A percentile compares a stretch with the other conserved stretches of the same genome.
Evolutionary conservation across 2,888 invertebrate genomes (phyloP).

Genomic region (Petrolisthes cinctipes): DNA sequence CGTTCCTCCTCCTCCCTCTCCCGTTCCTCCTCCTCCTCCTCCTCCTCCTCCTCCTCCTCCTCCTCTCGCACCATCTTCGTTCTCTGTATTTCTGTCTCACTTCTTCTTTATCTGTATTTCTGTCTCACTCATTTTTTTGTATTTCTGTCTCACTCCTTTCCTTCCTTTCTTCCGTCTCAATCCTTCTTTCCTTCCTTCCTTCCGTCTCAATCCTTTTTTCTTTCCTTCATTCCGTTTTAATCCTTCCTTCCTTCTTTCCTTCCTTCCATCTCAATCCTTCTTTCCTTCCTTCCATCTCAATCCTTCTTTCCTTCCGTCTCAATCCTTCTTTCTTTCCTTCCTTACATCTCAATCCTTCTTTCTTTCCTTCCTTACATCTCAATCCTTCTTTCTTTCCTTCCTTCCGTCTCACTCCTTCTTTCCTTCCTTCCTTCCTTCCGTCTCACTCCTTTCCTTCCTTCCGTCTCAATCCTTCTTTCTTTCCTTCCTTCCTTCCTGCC

Average conservation of each 20-base stretch:
- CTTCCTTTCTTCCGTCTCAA: not conserved
- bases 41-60: not conserved
- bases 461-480: not conserved
- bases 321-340: not conserved
- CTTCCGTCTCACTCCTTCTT: not conserved
- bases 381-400: not conserved
- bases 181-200: not conserved
- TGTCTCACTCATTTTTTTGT: not conserved
- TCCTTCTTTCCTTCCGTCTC: not conserved
- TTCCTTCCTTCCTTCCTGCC: not conserved
- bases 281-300: not conserved
- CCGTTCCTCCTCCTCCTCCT: not conserved
- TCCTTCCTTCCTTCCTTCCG: not conserved
- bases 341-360: not conserved
- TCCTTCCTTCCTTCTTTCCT: not conserved
- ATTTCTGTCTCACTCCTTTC: too few relatives aligned
- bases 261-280: not conserved
- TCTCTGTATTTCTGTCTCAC: not conserved
- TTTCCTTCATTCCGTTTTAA: not conserved
- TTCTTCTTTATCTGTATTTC: not conserved
- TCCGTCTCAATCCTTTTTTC: not conserved
- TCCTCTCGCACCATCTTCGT: not conserved
- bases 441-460: not conserved
- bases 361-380: not conserved
- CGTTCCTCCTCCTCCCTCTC: not conserved